Evolutionary conservation across 2,888 invertebrate genomes (phyloP), one percentile per base, ranked within the genome.

Genomic region (Limnephilus auricula): DNA sequence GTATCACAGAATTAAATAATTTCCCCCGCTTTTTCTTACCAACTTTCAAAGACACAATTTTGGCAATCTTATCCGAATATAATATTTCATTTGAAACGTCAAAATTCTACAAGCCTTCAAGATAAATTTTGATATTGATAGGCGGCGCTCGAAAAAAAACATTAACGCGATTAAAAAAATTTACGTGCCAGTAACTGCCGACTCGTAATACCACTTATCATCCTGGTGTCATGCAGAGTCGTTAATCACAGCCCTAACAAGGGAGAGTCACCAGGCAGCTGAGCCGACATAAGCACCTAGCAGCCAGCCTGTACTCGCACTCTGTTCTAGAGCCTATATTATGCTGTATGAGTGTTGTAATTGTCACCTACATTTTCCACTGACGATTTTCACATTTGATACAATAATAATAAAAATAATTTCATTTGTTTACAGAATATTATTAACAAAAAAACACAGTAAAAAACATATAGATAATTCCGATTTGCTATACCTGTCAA

Each of bases 121-220:
- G 65, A 65, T 65, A 65, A 65, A 65, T 65, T 65, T 65, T n/a
- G 65, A 9, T 25, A 25, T 65, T 65, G 65, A 65, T 65, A n/a
- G 65, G 9, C 65, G 2, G 65, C 25, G 65, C n/a, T 65, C 6
- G 65, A 65, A 65, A 65, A 65, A 65, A 65, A 50, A 50, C 18
- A 65, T 65, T 65, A 5, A 65, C 65, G 25, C 25, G 65, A n/a
- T 65, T 65, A n/a, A 65, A 65, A 65, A 65, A 65, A 65, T 65
- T 65, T 25, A 65, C 65, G 65, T 9, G 65, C 65, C 25, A n/a
- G 65, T 65, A 65, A 65, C 65, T 65, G 65, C 65, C 65, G 65
- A 65, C 65, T 65, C 65, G n/a, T 65, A 65, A 65, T 65, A 65
- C 65, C 65, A 65, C 65, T 65, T 65, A 65, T 65, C 65, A 65